A percentile compares a stretch with the other conserved stretches of the same genome.
These are phyloP conservation scores for Apocheima hispidaria DNA, from an alignment of 2,888 invertebrate genomes.

Conservation along the genomic window DNA sequence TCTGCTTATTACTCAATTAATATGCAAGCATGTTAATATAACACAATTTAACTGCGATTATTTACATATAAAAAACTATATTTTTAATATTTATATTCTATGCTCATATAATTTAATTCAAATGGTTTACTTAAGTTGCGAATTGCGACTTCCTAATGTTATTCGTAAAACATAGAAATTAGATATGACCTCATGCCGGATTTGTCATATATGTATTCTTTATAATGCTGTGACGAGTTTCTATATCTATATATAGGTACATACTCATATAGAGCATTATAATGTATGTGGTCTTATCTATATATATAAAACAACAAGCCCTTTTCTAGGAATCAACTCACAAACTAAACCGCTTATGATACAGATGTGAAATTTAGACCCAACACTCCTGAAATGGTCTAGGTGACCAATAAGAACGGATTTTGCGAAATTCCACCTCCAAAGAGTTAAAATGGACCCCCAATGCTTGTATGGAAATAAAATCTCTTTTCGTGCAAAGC, in stretches of 20 bases:
- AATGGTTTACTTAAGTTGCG: conserved; percentile 25
- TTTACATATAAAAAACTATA: conserved; percentile 9
- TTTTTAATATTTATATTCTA: conserved; percentile 17
- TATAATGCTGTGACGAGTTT: conserved; percentile 26
- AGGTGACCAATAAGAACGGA: no score
- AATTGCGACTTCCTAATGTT: conserved; percentile 33
- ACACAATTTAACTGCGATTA: conserved; percentile 7
- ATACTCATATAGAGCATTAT: neutral
- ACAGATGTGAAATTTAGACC: no score
- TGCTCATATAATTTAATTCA: conserved; percentile 25
- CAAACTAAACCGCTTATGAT: no score
- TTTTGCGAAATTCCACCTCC: no score
- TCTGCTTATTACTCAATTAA: neutral
- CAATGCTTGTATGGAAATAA: no score
- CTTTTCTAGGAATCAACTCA: no score
- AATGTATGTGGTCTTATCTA: conserved; percentile 27
- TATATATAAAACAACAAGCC: conserved; percentile 17
- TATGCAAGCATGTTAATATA: conserved; percentile 4
- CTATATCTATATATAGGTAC: conserved; percentile 17
- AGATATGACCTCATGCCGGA: conserved; percentile 50
- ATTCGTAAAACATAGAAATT: conserved; percentile 44
- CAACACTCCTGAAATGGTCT: no score
- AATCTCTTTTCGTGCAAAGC: no score
- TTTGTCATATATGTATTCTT: conserved; percentile 41
- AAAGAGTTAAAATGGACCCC: no score